Evolutionary conservation across 2,113 vertebrate genomes (phyloP).

Genomic region (Arvicanthis niloticus): DNA sequence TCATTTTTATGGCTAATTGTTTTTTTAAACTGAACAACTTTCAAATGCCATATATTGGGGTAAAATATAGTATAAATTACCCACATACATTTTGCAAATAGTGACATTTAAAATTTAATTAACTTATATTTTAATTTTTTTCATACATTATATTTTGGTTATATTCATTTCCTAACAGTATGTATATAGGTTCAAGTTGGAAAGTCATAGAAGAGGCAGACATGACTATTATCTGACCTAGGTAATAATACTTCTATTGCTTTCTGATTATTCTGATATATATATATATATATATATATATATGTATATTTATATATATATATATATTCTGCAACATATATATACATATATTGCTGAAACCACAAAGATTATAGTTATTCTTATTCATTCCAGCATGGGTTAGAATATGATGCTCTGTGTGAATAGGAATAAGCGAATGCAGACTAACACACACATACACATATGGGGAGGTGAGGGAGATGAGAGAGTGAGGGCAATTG

Average conservation of each 20-base stretch:
- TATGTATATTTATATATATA: no score
- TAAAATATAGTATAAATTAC: background rate
- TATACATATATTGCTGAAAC: background rate
- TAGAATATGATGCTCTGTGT: background rate
- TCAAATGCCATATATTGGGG: background rate
- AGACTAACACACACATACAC: background rate
- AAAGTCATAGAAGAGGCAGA: background rate
- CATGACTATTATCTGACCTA: background rate
- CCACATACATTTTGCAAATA: background rate
- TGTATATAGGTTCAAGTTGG: background rate
- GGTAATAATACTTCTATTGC: background rate
- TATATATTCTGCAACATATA: no score
- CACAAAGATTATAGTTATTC: background rate
- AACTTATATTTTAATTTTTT: background rate
- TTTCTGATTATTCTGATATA: background rate
- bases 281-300: no score
- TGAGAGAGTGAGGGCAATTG: background rate
- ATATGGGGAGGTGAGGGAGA: no score
- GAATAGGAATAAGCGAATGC: background rate
- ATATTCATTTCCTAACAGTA: background rate
- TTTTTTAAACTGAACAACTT: conserved; percentile 18
- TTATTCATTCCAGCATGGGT: background rate
- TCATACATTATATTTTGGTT: background rate
- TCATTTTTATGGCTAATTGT: background rate
- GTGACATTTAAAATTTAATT: background rate